A percentile compares a stretch with the other conserved stretches of the same genome.
Conservation (phyloP, 2,888 invertebrate species). For the Esperia sulphurella region DNA sequence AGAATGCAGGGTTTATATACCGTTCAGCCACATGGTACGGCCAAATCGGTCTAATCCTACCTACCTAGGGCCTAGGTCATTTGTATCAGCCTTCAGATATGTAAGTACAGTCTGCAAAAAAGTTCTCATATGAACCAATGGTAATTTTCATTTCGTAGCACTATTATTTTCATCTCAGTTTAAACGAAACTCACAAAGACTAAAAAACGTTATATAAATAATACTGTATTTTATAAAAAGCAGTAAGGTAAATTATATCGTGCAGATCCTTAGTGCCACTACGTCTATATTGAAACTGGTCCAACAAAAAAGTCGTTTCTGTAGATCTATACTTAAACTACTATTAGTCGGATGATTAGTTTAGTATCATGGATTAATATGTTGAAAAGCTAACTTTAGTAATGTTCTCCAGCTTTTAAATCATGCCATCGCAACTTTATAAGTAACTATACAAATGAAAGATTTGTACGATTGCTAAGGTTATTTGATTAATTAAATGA, state of each 20-base stretch:
- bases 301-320: too few relatives aligned
- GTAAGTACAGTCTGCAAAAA: slow-evolving; percentile 48
- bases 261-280: too few relatives aligned
- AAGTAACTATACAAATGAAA: slow-evolving; percentile 12
- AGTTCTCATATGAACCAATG: too few relatives aligned
- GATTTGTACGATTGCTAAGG: slow-evolving; percentile 10
- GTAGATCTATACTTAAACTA: too few relatives aligned
- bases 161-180: too few relatives aligned
- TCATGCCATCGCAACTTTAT: slow-evolving; percentile 26
- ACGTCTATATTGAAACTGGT: too few relatives aligned
- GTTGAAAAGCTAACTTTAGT: slow-evolving; percentile 11
- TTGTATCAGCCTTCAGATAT: slow-evolving; percentile 42
- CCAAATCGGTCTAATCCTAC: slow-evolving; percentile 70
- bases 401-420: slow-evolving; percentile 35
- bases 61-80: slow-evolving; percentile 65
- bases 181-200: too few relatives aligned
- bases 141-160: too few relatives aligned
- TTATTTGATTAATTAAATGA: neutral
- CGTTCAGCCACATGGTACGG: slow-evolving; percentile 53
- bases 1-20: slow-evolving; percentile 61
- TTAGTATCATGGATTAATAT: neutral
- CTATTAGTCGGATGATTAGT: too few relatives aligned
- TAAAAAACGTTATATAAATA: too few relatives aligned
- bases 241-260: too few relatives aligned
- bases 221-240: too few relatives aligned